Evolutionary conservation across 2,888 invertebrate genomes (phyloP).

Genomic region (Neuroscelio doddi): DNA sequence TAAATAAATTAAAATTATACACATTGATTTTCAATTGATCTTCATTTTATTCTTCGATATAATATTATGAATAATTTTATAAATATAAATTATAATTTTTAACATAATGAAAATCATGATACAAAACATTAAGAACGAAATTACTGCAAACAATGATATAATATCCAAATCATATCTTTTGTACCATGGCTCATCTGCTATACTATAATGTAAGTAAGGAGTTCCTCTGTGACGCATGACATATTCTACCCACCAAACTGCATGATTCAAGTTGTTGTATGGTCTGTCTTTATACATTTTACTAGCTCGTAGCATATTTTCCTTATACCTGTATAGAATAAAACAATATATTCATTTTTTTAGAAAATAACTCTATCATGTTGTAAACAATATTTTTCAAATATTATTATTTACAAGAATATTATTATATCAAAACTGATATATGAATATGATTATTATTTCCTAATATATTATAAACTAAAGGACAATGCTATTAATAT

Average conservation of each 20-base stretch:
- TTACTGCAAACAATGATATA: constrained; percentile 39
- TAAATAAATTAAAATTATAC: too few relatives aligned
- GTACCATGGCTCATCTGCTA: constrained; percentile 47
- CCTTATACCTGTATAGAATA: constrained; percentile 49
- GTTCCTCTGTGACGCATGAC: constrained; percentile 54
- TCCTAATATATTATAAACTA: too few relatives aligned
- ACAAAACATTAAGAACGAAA: not conserved
- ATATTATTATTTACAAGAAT: too few relatives aligned
- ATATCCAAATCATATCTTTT: constrained; percentile 47
- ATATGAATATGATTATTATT: too few relatives aligned
- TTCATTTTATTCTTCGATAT: not conserved
- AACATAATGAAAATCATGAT: not conserved
- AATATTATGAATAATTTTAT: too few relatives aligned
- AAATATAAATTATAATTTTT: not conserved
- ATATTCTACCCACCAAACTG: constrained; percentile 55
- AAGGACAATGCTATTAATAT: too few relatives aligned
- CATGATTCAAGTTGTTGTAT: constrained; percentile 40
- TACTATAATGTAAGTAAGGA: constrained; percentile 42
- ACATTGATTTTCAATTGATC: not conserved
- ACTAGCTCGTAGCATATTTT: constrained; percentile 42
- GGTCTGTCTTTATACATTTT: constrained; percentile 43
- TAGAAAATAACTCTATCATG: too few relatives aligned
- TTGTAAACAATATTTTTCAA: too few relatives aligned
- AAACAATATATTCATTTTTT: not conserved
- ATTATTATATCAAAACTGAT: too few relatives aligned